Conservation (phyloP, 2,888 invertebrate genomes). For the Creontiades dilutus region DNA sequence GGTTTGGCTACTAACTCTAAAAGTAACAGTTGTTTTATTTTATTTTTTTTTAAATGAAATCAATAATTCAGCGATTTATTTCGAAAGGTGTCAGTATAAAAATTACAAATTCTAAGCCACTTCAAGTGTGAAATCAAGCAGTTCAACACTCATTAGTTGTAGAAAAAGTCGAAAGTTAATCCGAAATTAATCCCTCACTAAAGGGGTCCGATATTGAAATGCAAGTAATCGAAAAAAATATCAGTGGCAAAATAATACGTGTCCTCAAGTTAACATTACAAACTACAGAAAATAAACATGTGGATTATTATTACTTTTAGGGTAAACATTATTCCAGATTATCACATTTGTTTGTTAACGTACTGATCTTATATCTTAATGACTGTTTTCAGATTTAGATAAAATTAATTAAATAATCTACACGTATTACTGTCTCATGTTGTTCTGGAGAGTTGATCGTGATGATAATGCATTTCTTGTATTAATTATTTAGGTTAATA, state of each 20-base stretch:
- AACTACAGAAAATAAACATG: slow-evolving; percentile 24
- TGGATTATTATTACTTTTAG: slow-evolving; percentile 39
- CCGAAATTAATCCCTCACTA: not conserved
- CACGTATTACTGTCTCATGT: slow-evolving; percentile 35
- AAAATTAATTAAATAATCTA: slow-evolving; percentile 23
- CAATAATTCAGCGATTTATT: not conserved
- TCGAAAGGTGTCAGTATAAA: slow-evolving; percentile 1
- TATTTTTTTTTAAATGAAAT: not conserved
- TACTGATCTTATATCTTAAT: slow-evolving; percentile 34
- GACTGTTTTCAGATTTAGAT: slow-evolving; percentile 48
- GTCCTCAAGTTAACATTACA: slow-evolving; percentile 19
- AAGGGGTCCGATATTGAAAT: slow-evolving; percentile 16
- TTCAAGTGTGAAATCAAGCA: not conserved
- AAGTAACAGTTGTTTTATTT: not conserved
- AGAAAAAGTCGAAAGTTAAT: not conserved
- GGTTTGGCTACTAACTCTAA: slow-evolving; percentile 34
- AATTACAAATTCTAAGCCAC: slow-evolving; percentile 18
- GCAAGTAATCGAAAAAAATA: slow-evolving; percentile 10
- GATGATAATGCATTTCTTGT: not conserved
- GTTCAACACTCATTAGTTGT: not conserved
- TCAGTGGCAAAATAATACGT: slow-evolving; percentile 19
- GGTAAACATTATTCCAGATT: slow-evolving; percentile 32
- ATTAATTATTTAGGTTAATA: not conserved
- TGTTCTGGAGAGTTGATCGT: slow-evolving; percentile 18
- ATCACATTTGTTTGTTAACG: slow-evolving; percentile 16